A percentile compares a stretch with the other conserved stretches of the same genome.
phyloP scores from a whole-genome alignment of 2,797 vertebrate genomes.

The Muraenolepis orangiensis region DNA sequence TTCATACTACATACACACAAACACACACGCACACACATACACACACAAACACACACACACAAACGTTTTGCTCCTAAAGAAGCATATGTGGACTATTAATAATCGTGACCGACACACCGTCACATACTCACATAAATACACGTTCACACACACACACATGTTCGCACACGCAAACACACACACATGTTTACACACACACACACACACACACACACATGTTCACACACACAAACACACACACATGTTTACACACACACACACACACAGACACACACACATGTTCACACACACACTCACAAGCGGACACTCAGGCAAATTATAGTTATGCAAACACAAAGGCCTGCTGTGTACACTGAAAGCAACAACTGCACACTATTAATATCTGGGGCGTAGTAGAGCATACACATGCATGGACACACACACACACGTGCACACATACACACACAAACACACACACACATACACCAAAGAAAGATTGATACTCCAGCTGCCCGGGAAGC shows the following conservation, averaged over 20 bases:
- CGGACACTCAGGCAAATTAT: constrained; percentile 57
- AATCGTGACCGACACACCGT: constrained; percentile 35
- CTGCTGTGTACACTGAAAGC: constrained; percentile 66
- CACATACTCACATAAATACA: constrained; percentile 30
- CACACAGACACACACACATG: constrained; percentile 30
- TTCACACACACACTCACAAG: constrained; percentile 37
- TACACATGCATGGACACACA: constrained; percentile 23
- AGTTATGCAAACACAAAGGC: constrained; percentile 73
- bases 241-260: constrained; percentile 30
- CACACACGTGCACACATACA: constrained; percentile 31
- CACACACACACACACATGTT: constrained; percentile 58
- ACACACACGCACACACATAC: constrained; percentile 43
- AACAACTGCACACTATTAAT: constrained; percentile 72
- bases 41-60: neutral
- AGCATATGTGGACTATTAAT: constrained; percentile 68
- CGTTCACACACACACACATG: constrained; percentile 32
- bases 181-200: constrained; percentile 30
- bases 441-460: constrained; percentile 28
- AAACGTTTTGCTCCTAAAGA: constrained; percentile 29
- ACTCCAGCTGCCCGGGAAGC: constrained; percentile 72
- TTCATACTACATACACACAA: constrained; percentile 25
- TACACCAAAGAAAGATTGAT: constrained; percentile 66
- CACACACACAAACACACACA: constrained; percentile 30
- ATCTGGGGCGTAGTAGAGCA: constrained; percentile 42
- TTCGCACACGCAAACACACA: constrained; percentile 23